Percentiles rank a stretch among this genome's conserved stretches.
These are phyloP conservation scores for Oscheius sp. DNA, from an alignment of 2,888 invertebrate genomes.

Conservation along the genomic window DNA sequence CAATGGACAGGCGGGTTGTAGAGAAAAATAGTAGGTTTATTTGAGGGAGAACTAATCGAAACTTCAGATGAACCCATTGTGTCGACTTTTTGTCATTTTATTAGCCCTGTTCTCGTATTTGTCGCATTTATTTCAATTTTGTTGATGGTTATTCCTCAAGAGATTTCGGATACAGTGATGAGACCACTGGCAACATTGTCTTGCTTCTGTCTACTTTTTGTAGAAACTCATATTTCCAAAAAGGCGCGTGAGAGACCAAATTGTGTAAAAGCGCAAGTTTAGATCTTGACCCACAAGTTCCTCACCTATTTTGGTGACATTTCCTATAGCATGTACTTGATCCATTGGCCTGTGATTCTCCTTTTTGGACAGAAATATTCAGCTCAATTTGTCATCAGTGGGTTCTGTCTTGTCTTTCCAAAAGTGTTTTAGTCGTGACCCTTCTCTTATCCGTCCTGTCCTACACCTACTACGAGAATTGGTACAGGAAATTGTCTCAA, in stretches of 20 bases:
- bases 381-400: not conserved
- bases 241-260: not conserved
- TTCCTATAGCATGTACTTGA: slow-evolving; percentile 11
- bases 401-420: not conserved
- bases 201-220: not conserved
- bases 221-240: not conserved
- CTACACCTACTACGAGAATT: not conserved
- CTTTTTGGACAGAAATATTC: not conserved
- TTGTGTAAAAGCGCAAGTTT: not conserved
- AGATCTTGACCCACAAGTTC: slow-evolving; percentile 5
- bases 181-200: not conserved
- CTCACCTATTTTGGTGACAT: slow-evolving; percentile 3
- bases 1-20: not conserved
- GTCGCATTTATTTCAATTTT: not conserved
- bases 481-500: not conserved
- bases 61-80: not conserved
- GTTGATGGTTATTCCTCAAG: not conserved
- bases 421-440: not conserved
- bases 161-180: not conserved
- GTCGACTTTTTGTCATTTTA: not conserved
- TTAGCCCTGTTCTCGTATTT: not conserved
- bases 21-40: not conserved
- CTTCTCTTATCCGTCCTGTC: not conserved
- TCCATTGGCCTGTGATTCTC: slow-evolving; percentile 18
- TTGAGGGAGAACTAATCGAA: not conserved